phyloP scores from a whole-genome alignment of 2,888 invertebrate genomes.

The Cheilosia soror region DNA sequence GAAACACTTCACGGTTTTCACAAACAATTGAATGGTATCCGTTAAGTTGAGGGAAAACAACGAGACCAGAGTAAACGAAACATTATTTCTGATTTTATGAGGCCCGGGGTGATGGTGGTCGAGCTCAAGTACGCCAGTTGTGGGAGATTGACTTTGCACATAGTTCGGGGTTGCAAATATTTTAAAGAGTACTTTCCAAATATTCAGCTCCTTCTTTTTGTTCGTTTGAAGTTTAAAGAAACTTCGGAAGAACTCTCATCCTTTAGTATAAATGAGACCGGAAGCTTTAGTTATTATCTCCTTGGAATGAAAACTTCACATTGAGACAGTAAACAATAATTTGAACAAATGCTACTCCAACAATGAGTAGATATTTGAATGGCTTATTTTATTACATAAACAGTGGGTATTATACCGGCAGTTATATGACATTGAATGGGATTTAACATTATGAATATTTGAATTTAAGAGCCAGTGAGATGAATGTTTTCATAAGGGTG shows the following conservation, averaged over 20 bases:
- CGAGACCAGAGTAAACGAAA: neutral
- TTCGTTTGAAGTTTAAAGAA: neutral
- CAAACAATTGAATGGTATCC: neutral
- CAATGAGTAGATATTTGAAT: conserved; percentile 7
- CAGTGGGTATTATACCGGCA: neutral
- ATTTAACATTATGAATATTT: too few species aligned
- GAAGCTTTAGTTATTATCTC: neutral
- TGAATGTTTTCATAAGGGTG: too few species aligned
- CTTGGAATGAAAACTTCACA: neutral
- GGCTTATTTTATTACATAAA: neutral
- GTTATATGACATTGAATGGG: neutral
- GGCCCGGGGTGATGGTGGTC: neutral
- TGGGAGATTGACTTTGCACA: neutral
- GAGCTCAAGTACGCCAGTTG: neutral
- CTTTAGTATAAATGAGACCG: too few species aligned
- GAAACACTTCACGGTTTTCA: conserved; percentile 17
- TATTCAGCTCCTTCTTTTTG: neutral
- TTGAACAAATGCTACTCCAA: neutral
- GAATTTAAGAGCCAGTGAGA: too few species aligned
- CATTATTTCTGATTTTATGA: conserved; percentile 14
- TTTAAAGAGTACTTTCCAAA: conserved; percentile 18
- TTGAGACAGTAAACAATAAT: neutral
- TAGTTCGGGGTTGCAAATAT: conserved; percentile 1
- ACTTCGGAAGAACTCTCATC: neutral
- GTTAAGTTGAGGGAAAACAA: conserved; percentile 3